phyloP scores from a whole-genome alignment of 2,113 vertebrate species.

The Lathamus discolor region DNA sequence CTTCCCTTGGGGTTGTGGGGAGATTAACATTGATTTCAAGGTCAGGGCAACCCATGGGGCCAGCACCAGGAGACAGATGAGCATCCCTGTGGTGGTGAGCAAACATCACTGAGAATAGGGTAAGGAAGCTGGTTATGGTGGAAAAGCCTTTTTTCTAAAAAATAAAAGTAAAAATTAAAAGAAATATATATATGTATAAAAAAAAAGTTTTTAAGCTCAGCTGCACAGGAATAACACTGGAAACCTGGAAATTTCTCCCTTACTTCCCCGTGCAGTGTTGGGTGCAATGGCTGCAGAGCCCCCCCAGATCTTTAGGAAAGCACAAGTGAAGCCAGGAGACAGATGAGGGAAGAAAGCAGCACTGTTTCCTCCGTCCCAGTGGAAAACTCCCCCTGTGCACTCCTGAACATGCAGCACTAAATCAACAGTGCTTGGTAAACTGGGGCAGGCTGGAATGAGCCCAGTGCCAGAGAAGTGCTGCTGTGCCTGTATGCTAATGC shows the following conservation, averaged over 20 bases:
- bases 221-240: not conserved
- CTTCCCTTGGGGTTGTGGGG: not conserved
- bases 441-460: not conserved
- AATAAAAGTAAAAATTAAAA: not conserved
- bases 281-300: not conserved
- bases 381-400: not conserved
- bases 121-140: not conserved
- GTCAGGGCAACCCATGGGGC: not conserved
- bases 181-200: too few relatives aligned
- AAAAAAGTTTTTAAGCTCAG: not conserved
- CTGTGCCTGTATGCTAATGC: not conserved
- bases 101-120: not conserved
- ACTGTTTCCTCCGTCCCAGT: not conserved
- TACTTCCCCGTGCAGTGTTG: not conserved
- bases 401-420: not conserved
- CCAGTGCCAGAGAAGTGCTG: not conserved
- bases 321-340: not conserved
- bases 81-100: not conserved
- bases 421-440: constrained; percentile 12
- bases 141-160: not conserved
- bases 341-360: not conserved
- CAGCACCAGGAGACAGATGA: not conserved
- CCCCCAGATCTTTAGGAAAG: not conserved
- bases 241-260: not conserved
- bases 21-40: not conserved